Percentiles rank a stretch among this genome's conserved stretches.
Evolutionary conservation across 1,140 invertebrate species (phyloP).

Genomic region (Drosophila bocqueti): DNA sequence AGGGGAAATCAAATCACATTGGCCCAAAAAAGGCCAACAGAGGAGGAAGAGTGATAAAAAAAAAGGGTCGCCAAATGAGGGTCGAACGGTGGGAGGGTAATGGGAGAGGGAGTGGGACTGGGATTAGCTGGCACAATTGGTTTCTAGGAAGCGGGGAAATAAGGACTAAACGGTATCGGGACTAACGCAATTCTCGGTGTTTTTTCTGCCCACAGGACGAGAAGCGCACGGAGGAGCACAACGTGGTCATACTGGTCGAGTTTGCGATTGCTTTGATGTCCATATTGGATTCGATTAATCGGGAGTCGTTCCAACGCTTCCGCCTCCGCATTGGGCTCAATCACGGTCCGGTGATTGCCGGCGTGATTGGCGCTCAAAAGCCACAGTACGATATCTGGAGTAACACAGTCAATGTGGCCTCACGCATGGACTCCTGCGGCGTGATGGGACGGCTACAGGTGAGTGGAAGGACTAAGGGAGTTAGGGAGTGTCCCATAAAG

Average conservation of each 20-base stretch:
- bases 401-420: slow-evolving; percentile 98
- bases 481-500: not conserved
- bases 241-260: slow-evolving; percentile 95
- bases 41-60: slow-evolving; percentile 36
- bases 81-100: slow-evolving; percentile 40
- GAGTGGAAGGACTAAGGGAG: slow-evolving; percentile 20
- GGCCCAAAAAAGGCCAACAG: slow-evolving; percentile 28
- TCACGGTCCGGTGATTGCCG: slow-evolving; percentile 97
- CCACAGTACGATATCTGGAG: slow-evolving; percentile 99
- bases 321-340: slow-evolving; percentile 96
- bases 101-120: slow-evolving; percentile 21
- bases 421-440: slow-evolving; percentile 98
- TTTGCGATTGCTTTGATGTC: slow-evolving; percentile 97
- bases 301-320: slow-evolving; percentile 98
- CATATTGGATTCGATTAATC: slow-evolving; percentile 97
- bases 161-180: slow-evolving; percentile 57
- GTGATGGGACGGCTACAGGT: slow-evolving; percentile 94
- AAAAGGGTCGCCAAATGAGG: slow-evolving; percentile 61
- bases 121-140: slow-evolving; percentile 65
- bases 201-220: slow-evolving; percentile 86
- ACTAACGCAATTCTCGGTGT: slow-evolving; percentile 50
- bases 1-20: slow-evolving; percentile 66
- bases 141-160: slow-evolving; percentile 43
- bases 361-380: slow-evolving; percentile 97
- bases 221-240: slow-evolving; percentile 92